Base-by-base conservation (phyloP, 2,888 invertebrate species). In the Actias luna region DNA sequence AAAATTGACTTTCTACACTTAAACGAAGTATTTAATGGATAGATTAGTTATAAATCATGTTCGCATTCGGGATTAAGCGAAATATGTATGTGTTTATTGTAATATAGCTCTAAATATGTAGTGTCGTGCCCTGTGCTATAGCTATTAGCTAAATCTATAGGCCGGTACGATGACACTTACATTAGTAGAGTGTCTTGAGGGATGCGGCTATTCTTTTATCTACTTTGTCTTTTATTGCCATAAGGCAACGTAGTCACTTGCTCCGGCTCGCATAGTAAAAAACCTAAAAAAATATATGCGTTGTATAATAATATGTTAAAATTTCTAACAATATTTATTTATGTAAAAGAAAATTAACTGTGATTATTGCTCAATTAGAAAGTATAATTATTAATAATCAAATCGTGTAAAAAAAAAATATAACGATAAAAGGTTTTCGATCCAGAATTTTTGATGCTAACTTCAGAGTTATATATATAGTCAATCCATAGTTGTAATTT, bases 1-100 rank as follows among this genome's bases (percentile, higher is more conserved):
- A 87, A 88, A 89, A 89, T 91, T 90, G 89, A 91, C 91, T 57
- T 66, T 64, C 65, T 69, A 65, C 64, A 31, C 59, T 59, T 69
- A 65, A 22, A 58, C 35, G 61, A 62, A 63, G 55, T 50, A 52
- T 39, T 60, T 46, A 59, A 59, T 61, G 12, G 27, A 58, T 35
- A 63, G 22, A 36, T 57, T 58, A 63, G 39, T 22, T 63, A 31
- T 22, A 25, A 25, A 25, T 50, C 25, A 50, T 2, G 22, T 16
- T 50, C 8, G 18, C 22, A 25, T 50, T 25, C 1, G 1, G 22
- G 12, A 12, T 25, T 50, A 10, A 2, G 46, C 22, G 10, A n/a
- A n/a, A n/a, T 8, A 25, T 12, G 12, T 46, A 46, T 22, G 2
- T 22, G 22, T 12, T 1, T 22, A 10, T 7, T 46, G 10, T 22